These are phyloP conservation scores for Protaetia brevitarsis DNA, from an alignment of 1,140 invertebrate species.

Conservation along the genomic window DNA sequence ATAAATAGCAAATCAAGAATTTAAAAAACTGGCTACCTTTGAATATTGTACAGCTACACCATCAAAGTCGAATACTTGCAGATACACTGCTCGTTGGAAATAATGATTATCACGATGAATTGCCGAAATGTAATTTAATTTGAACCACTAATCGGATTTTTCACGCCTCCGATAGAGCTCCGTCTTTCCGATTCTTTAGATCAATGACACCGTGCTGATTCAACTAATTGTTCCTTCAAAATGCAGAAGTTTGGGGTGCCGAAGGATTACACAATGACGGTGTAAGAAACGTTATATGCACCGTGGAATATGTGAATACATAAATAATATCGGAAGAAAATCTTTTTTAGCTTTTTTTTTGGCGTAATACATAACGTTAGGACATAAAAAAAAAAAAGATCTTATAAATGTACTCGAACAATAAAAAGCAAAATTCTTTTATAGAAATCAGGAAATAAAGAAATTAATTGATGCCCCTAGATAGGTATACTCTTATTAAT, in stretches of 20 bases:
- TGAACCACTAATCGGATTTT: conserved; percentile 10
- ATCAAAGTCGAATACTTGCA: no score
- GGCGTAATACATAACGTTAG: not conserved
- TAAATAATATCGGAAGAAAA: not conserved
- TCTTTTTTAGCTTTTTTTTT: not conserved
- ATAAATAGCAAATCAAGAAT: no score
- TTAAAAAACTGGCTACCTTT: no score
- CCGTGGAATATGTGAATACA: not conserved
- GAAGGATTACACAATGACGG: conserved; percentile 4
- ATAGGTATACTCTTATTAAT: conserved; percentile 16
- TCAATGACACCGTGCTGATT: conserved; percentile 13
- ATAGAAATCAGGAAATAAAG: not conserved
- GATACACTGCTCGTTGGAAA: not conserved
- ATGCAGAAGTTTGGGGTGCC: not conserved
- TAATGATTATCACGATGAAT: not conserved
- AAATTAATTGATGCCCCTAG: not conserved
- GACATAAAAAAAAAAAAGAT: not conserved
- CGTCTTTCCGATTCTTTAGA: conserved; percentile 11
- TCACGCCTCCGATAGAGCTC: not conserved
- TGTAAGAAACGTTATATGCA: not conserved
- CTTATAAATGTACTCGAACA: no score
- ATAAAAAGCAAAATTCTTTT: not conserved
- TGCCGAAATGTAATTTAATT: conserved; percentile 6
- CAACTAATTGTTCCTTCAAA: conserved; percentile 1
- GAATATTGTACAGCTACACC: no score